A percentile compares a stretch with the other conserved stretches of the same genome.
These are phyloP conservation scores for Mythimna loreyi DNA, from an alignment of 2,888 invertebrate genomes.

Conservation along the genomic window DNA sequence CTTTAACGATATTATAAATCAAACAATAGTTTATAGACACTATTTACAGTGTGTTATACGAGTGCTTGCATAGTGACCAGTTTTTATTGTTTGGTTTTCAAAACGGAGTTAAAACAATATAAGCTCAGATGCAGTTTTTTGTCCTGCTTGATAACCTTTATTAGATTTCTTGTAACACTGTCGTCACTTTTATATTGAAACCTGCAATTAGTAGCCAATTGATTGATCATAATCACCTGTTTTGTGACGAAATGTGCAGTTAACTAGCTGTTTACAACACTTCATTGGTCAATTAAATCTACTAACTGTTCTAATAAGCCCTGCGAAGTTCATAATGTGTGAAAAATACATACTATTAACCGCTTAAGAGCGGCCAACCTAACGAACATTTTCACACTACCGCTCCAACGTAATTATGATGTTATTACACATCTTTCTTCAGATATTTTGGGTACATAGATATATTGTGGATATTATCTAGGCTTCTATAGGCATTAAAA, in stretches of 20 bases:
- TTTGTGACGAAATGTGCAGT: neutral
- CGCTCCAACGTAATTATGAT: no score
- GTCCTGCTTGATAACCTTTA: neutral
- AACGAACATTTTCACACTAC: no score
- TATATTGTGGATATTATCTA: no score
- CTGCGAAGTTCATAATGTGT: neutral
- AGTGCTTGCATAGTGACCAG: neutral
- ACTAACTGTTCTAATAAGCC: slow-evolving; percentile 23
- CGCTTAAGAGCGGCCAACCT: no score
- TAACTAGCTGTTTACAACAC: neutral
- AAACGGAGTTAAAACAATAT: neutral
- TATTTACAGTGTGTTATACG: no score
- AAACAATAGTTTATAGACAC: neutral
- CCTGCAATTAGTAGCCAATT: slow-evolving; percentile 14
- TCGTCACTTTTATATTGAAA: slow-evolving; percentile 30
- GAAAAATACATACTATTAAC: slow-evolving; percentile 10
- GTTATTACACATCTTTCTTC: no score
- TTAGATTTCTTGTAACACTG: slow-evolving; percentile 15
- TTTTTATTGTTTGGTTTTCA: neutral
- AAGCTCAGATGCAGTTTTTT: neutral
- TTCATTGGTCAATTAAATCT: slow-evolving; percentile 1
- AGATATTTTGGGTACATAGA: no score
- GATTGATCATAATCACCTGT: slow-evolving; percentile 18
- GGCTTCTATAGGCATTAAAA: no score
- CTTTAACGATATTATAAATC: neutral